Base-by-base conservation (phyloP, 2,888 invertebrate species). In the Pammene fasciana region DNA sequence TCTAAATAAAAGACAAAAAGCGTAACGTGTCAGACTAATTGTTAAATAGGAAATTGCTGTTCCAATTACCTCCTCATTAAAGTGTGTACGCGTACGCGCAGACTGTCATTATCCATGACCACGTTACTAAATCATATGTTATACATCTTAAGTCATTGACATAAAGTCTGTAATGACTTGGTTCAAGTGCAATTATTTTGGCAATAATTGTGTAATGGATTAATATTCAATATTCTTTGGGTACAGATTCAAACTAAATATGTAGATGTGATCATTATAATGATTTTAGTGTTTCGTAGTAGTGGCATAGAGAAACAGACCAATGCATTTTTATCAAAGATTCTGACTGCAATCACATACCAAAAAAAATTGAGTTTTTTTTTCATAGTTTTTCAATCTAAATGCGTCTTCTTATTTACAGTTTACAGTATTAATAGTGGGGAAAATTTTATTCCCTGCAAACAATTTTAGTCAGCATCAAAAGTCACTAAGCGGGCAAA, bases 11-110 rank as follows among this genome's bases (percentile, higher is more conserved):
- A 62, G 13, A 41, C 61, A 62, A 62, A 38, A 50, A 18, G 50
- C 50, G 50, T 50, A 62, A 62, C 50, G 41, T 50, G 50, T 62
- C 46, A 62, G 7, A 18, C 50, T 50, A 62, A 62, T 62, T 52
- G 38, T 62, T n/a, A 50, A 52, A 50, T 50, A 50, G 41, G 41
- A 62, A 61, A 61, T 61, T 61, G 48, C 34, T 38, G 34, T 36
- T 38, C 50, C 61, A 62, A 62, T 62, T 62, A 62, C 45, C 61
- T 38, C 38, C 48, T 18, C 61, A 62, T 52, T 62, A 50, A 62
- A 48, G 48, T 61, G 61, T 18, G 48, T 36, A 26, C 11, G 18
- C 43, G 56, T 10, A 46, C 60, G 18, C 50, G 50, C 18, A 50
- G 18, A 5, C n/a, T 16, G 11, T 50, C 38, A 62, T 62, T 62